These are phyloP conservation scores for Scalopus aquaticus DNA, from an alignment of 2,113 vertebrate species.

Conservation along the genomic window DNA sequence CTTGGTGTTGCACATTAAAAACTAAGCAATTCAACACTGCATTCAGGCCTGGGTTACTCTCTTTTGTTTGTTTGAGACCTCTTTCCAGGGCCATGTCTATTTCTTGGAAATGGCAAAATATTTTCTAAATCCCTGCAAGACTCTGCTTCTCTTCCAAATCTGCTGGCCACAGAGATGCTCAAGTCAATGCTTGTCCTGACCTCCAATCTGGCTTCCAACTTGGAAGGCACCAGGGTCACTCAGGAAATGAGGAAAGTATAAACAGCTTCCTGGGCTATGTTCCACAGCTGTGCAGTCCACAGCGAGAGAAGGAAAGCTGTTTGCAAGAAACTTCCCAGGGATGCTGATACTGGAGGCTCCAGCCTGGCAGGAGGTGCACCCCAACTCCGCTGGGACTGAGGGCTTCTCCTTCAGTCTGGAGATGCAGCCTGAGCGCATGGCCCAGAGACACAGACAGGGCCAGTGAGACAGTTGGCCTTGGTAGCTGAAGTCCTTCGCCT, in stretches of 20 bases:
- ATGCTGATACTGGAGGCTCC: not conserved
- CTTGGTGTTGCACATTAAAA: conserved; percentile 80
- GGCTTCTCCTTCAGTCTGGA: not conserved
- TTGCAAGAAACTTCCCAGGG: not conserved
- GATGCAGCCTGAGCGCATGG: not conserved
- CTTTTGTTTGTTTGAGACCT: not conserved
- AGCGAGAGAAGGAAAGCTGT: not conserved
- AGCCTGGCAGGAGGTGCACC: not conserved
- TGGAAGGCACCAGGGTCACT: not conserved
- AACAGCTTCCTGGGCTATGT: not conserved
- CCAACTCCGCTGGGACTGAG: rapidly evolving
- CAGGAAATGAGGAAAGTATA: not conserved
- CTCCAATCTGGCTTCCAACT: not conserved
- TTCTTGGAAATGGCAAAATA: not conserved
- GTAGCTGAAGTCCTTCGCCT: not conserved
- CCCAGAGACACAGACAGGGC: not conserved
- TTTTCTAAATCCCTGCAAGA: not conserved
- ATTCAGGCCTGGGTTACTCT: not conserved
- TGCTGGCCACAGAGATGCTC: not conserved
- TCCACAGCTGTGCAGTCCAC: not conserved
- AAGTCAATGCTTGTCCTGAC: not conserved
- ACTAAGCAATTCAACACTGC: conserved; percentile 57
- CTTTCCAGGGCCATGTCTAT: not conserved
- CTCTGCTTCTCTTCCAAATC: not conserved
- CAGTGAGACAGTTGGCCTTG: not conserved